Conservation (phyloP, 92 coral and sea anemone species). For the Zoanthus solanderi region DNA sequence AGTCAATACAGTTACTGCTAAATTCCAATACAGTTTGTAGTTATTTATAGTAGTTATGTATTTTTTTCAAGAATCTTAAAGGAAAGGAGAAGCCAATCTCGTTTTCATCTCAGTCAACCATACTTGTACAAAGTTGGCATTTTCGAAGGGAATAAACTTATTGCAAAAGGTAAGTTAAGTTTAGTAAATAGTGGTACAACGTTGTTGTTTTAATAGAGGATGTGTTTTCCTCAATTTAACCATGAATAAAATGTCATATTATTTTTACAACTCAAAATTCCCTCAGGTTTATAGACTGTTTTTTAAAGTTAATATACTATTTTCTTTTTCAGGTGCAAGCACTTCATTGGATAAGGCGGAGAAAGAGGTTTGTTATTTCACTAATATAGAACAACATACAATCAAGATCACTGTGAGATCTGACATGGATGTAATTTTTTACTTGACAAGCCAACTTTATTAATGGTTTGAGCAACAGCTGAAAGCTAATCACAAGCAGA, state of each 20-base stretch:
- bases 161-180: slow-evolving; percentile 74
- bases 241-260: not conserved
- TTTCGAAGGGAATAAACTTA: slow-evolving; percentile 59
- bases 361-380: slow-evolving; percentile 73
- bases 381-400: too few relatives aligned
- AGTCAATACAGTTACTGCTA: too few relatives aligned
- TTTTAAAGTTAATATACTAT: not conserved
- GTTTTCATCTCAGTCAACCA: slow-evolving; percentile 57
- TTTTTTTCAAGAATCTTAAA: slow-evolving; percentile 58
- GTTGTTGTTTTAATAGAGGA: not conserved
- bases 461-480: too few relatives aligned
- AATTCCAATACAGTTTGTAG: not conserved
- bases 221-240: not conserved
- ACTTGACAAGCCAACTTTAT: too few relatives aligned
- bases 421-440: too few relatives aligned
- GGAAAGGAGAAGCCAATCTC: slow-evolving; percentile 60
- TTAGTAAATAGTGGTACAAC: not conserved
- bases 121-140: slow-evolving; percentile 79
- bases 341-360: slow-evolving; percentile 81
- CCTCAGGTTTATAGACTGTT: slow-evolving; percentile 28
- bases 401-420: too few relatives aligned
- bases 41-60: not conserved
- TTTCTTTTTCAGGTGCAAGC: slow-evolving; percentile 30
- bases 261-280: not conserved
- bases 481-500: too few relatives aligned